Base-by-base conservation (phyloP, 1,140 invertebrate genomes). In the Drosophila subpulchrella region DNA sequence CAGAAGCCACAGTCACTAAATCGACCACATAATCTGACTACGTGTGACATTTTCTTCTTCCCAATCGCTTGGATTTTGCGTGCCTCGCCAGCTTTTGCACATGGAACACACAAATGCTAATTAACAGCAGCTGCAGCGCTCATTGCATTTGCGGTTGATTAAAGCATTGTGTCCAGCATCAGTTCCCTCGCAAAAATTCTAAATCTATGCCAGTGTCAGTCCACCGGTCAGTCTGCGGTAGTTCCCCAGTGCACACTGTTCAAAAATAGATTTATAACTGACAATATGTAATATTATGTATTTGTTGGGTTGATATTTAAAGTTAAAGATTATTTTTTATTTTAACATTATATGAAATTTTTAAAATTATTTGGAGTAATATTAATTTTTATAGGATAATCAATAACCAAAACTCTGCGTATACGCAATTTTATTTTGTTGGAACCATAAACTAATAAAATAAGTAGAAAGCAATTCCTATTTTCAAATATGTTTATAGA, bases 121-220 rank as follows among this genome's bases (percentile, higher is more conserved):
- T 81, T 73, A 81, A 67, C 48, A 60, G 20, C 48, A 62, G 72
- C 48, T 56, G 48, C 41, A 42, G 24, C 46, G 30, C 50, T 66
- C 47, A 67, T 59, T 67, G 72, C 61, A 76, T 76, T 75, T 60
- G 67, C 62, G 42, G 62, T 47, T 48, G 78, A 75, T 83, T 83
- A 70, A 68, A 68, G 57, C 44, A 58, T 53, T 56, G 57, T 62
- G 34, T 39, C 30, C 51, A 36, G 4, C 10, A 30, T 17, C 34
- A 54, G 32, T 5, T 24, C 10, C 30, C 34, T 15, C n/a, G 30
- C 20, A 46, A 41, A 53, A 58, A 47, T 41, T 27, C 53, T 20
- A 36, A 32, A 46, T 32, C 32, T 6, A 17, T 20, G 24, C 24
- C 12, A 53, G 20, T 34, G 60, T 6, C 46, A 32, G 30, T 24